A percentile compares a stretch with the other conserved stretches of the same genome.
phyloP scores from a whole-genome alignment of 2,797 vertebrate species.

The Lithobates sylvaticus region DNA sequence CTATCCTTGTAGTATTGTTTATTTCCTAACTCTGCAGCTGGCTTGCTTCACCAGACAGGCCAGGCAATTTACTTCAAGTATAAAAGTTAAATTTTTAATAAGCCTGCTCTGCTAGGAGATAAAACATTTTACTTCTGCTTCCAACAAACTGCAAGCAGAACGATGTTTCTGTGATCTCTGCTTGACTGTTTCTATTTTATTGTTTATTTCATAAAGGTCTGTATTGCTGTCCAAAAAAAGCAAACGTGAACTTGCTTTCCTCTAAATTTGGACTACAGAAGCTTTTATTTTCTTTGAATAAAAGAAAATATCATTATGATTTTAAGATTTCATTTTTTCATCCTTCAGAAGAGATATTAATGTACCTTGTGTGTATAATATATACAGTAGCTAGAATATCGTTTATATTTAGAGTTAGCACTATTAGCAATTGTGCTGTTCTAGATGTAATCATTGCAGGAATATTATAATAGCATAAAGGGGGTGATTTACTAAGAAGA shows the following conservation, averaged over 20 bases:
- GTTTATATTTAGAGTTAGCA: too few relatives aligned
- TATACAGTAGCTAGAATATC: too few relatives aligned
- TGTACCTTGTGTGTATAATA: too few relatives aligned
- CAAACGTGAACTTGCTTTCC: slow-evolving; percentile 5
- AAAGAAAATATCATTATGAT: background rate
- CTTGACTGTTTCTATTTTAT: slow-evolving; percentile 18
- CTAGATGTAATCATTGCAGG: too few relatives aligned
- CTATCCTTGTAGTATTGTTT: slow-evolving; percentile 4
- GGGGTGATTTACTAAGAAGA: too few relatives aligned
- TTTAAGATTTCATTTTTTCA: background rate
- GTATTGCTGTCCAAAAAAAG: slow-evolving; percentile 18
- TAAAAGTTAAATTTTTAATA: slow-evolving; percentile 42
- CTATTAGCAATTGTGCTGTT: too few relatives aligned
- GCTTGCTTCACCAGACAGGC: background rate
- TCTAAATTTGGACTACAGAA: background rate
- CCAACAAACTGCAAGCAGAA: slow-evolving; percentile 21
- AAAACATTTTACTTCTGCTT: slow-evolving; percentile 23
- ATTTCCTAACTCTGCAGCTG: background rate
- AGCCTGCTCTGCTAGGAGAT: slow-evolving; percentile 11
- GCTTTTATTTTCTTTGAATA: background rate
- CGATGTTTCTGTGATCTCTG: slow-evolving; percentile 15
- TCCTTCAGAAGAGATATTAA: too few relatives aligned
- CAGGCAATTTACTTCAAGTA: slow-evolving; percentile 31
- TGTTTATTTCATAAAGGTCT: slow-evolving; percentile 30
- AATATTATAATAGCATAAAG: too few relatives aligned